Percentiles rank a stretch among this genome's conserved stretches.
Conservation (phyloP, 1,140 invertebrate genomes). For the Leptopilina clavipes region DNA sequence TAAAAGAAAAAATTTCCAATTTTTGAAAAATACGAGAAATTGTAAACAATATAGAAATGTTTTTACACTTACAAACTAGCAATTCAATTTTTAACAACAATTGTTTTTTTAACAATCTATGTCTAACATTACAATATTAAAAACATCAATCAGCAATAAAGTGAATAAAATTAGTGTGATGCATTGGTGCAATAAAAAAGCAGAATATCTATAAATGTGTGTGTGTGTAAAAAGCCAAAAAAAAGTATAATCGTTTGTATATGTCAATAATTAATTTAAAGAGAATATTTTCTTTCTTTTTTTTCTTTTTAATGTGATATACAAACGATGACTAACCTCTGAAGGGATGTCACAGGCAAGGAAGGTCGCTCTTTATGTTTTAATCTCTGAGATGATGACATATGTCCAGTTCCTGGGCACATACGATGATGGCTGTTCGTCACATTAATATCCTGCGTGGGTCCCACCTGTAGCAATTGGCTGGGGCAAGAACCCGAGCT, state of each 20-base stretch:
- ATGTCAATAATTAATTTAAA: not conserved
- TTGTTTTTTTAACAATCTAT: too few species aligned
- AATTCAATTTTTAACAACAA: too few species aligned
- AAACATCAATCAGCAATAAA: not conserved
- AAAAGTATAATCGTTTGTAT: too few species aligned
- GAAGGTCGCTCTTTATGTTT: conserved; percentile 77
- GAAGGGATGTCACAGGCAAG: conserved; percentile 69
- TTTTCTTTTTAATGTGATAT: not conserved
- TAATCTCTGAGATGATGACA: conserved; percentile 73
- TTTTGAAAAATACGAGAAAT: not conserved
- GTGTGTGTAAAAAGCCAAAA: not conserved
- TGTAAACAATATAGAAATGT: not conserved
- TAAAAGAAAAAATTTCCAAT: not conserved
- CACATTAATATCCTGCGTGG: conserved; percentile 67
- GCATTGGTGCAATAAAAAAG: conserved; percentile 17
- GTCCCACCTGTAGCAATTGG: conserved; percentile 82
- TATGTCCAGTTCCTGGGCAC: conserved; percentile 66
- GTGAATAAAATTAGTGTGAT: conserved; percentile 1
- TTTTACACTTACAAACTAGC: not conserved
- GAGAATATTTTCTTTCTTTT: not conserved
- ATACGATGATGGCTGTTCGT: conserved; percentile 69
- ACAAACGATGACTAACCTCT: conserved; percentile 69
- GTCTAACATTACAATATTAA: not conserved
- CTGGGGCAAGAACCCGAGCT: conserved; percentile 94
- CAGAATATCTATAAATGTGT: not conserved